These are phyloP conservation scores for Dasyurus viverrinus DNA, from an alignment of 2,113 vertebrate species.

Conservation along the genomic window DNA sequence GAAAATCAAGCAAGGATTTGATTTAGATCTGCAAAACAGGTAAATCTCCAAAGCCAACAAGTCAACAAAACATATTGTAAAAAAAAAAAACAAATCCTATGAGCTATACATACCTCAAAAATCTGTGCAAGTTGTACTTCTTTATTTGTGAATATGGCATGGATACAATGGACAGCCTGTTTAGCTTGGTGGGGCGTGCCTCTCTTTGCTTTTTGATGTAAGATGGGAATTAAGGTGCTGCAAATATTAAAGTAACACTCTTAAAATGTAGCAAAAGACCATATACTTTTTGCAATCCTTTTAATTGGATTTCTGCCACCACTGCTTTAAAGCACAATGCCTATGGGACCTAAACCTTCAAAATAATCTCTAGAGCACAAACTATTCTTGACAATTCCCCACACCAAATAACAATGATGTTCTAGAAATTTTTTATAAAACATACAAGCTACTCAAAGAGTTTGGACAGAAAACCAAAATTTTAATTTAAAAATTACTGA, in stretches of 20 bases:
- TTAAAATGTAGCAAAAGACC: neutral
- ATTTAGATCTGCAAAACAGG: neutral
- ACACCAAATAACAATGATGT: neutral
- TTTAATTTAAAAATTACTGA: neutral
- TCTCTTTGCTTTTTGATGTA: conserved; percentile 99
- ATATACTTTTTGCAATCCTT: neutral
- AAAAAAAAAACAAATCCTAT: conserved; percentile 18
- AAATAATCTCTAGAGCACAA: neutral
- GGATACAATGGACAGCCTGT: conserved; percentile 98
- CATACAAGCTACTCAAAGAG: neutral
- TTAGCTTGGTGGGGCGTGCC: conserved; percentile 99
- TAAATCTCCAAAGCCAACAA: neutral
- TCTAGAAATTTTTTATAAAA: neutral
- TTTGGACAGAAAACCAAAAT: neutral
- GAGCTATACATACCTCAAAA: conserved; percentile 91
- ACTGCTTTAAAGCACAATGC: neutral
- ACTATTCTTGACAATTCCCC: neutral
- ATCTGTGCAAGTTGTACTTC: conserved; percentile 99
- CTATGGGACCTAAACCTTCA: neutral
- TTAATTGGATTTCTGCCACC: neutral
- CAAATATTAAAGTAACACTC: conserved; percentile 71
- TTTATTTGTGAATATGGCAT: conserved; percentile 99
- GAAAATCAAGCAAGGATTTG: neutral
- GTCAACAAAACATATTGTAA: conserved; percentile 38
- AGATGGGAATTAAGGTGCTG: conserved; percentile 97